These are phyloP conservation scores for Melanocharis versteri DNA, from an alignment of 2,113 vertebrate species.

Conservation along the genomic window DNA sequence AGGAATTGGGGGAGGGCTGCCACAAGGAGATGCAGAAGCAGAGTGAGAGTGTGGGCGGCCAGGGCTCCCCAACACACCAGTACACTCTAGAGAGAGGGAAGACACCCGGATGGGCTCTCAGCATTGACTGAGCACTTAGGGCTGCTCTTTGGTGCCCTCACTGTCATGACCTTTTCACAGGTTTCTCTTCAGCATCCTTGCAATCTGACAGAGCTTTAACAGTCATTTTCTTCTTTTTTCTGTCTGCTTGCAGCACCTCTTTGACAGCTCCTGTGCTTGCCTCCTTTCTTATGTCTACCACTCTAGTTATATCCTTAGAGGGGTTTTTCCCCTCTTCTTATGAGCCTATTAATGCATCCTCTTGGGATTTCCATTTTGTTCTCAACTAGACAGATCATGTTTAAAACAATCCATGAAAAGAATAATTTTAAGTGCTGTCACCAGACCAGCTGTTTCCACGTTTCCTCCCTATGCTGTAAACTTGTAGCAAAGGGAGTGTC, in stretches of 20 bases:
- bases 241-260: neutral
- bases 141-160: neutral
- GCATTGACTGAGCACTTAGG: neutral
- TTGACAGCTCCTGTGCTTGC: accelerated
- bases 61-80: neutral
- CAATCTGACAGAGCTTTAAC: neutral
- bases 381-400: neutral
- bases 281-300: neutral
- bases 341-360: neutral
- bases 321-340: neutral
- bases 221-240: neutral
- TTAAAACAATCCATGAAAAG: neutral
- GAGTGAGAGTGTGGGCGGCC: accelerated
- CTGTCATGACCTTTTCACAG: neutral
- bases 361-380: neutral
- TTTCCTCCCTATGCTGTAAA: neutral
- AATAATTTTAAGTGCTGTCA: neutral
- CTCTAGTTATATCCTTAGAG: neutral
- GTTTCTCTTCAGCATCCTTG: neutral
- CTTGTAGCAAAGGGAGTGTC: neutral
- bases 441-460: neutral
- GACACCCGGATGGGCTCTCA: neutral
- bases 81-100: neutral
- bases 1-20: neutral
- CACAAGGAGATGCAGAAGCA: neutral